Evolutionary conservation across 64 coral and sea anemone genomes (phyloP), one percentile per base, ranked within the genome.

Genomic region (Porites australiensis): DNA sequence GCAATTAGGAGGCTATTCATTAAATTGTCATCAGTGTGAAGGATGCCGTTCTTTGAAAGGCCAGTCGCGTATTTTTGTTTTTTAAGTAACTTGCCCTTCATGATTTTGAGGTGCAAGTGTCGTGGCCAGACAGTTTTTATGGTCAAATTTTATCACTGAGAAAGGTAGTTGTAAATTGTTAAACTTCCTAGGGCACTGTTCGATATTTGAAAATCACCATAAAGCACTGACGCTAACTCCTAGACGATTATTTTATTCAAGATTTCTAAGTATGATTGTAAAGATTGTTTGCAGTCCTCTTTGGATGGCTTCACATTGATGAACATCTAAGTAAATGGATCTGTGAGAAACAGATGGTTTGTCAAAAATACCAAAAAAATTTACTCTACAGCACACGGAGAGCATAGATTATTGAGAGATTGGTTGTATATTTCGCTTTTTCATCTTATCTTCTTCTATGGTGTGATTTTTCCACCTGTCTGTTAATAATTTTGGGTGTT

Each of bases 1-100:
- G 61, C 47, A 84, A 84, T 84, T 84, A 69, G 63, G 64, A 16
- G 46, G 18, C 81, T n/a, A 53, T 84, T 81, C 55, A 57, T 58
- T 61, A 81, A 81, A 60, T 81, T 81, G 78, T 65, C 48, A 64
- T 84, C 81, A 68, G n/a, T 22, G 21, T 67, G n/a, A 13, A 69
- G 44, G 7, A 3, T 69, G 18, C 3, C 45, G 44, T 44, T 83
- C n/a, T 83, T 83, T 83, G 5, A 45, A 10, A 65, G 10, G 19
- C 9, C 13, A 6, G 44, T 52, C 11, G n/a, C 19, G 44, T n/a
- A 50, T 19, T 70, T 21, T 14, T 13, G 19, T 67, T 19, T 44
- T 7, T 22, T 10, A 52, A 50, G 16, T 22, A 19, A 50, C 61
- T 37, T 60, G 13, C 16, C 61, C 19, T 80, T 20, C 0, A 44